Base-by-base conservation (phyloP, 2,113 vertebrate species). In the Reinhardtius hippoglossoides region DNA sequence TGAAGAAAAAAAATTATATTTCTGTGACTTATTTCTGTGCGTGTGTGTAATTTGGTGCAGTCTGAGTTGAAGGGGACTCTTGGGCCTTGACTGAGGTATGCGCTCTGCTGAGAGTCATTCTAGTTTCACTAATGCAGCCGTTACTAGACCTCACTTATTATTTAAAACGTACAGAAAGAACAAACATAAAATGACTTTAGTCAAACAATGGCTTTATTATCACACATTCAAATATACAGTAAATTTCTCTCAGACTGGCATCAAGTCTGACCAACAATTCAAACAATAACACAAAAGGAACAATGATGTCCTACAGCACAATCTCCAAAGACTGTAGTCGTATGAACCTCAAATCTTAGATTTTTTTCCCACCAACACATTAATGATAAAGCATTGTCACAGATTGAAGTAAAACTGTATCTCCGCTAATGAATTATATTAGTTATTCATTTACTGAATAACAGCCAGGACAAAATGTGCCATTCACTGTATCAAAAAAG, bases 191-290 rank as follows among this genome's bases (percentile, higher is more conserved):
- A 9, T 35, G 0, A 16, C 40, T 31, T 42, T 5, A 21, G 26
- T 26, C 15, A 75, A 58, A 59, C 31, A 67, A 70, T 59, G 10
- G 37, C 61, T 88, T 86, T 86, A 81, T 80, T 88, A 44, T 58
- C 21, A 78, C 63, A 78, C 21, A 52, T 67, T 61, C 6, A 72
- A 52, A 75, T 56, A 31, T 61, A 48, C 21, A 67, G 35, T 63
- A 13, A 6, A 64, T 46, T 55, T 59, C 20, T 61, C 3, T 12
- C 14, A 64, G 26, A 56, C 55, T 48, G 27, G 13, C 50, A 63
- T 50, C 12, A 24, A 5, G 12, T 15, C 21, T 21, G 55, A 65
- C 16, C n/a, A 66, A 1, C 10, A 42, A 2, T 59, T 65, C 2
- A 59, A 63, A 42, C 16, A 31, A 31, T 7, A 31, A 31, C 31